A percentile compares a stretch with the other conserved stretches of the same genome.
phyloP scores from a whole-genome alignment of 2,888 invertebrate genomes.

The Theodoxus fluviatilis region DNA sequence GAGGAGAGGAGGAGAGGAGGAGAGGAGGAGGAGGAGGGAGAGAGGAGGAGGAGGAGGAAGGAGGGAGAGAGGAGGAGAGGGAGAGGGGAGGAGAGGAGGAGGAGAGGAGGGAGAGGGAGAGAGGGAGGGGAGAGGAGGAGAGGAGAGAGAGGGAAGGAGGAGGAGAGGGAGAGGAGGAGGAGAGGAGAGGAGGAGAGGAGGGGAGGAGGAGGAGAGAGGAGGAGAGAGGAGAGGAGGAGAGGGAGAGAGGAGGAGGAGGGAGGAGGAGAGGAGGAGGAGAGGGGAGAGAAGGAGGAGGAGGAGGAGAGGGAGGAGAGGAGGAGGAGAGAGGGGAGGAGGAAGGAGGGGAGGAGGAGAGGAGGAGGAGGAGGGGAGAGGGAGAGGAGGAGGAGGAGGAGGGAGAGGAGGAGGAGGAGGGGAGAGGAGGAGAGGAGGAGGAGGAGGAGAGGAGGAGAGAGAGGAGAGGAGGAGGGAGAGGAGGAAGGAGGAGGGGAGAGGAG shows the following conservation, averaged over 20 bases:
- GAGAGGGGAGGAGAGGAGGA: neutral
- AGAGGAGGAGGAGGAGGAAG: neutral
- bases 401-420: too few species aligned
- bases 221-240: constrained; percentile 3
- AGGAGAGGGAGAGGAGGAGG: neutral
- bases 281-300: constrained; percentile 4
- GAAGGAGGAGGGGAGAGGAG: too few species aligned
- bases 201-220: constrained; percentile 1
- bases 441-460: too few species aligned
- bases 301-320: too few species aligned
- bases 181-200: neutral
- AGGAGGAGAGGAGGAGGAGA: neutral
- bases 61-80: neutral
- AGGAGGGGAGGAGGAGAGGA: too few species aligned
- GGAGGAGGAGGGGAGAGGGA: too few species aligned
- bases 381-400: too few species aligned
- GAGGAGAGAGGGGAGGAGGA: too few species aligned
- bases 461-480: too few species aligned
- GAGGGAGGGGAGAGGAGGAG: neutral
- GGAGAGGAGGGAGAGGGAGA: neutral
- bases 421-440: too few species aligned
- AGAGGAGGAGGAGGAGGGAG: neutral
- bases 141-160: neutral
- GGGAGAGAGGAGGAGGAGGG: neutral
- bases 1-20: neutral